A percentile compares a stretch with the other conserved stretches of the same genome.
phyloP scores from a whole-genome alignment of 2,113 vertebrate species.

The Puma concolor region DNA sequence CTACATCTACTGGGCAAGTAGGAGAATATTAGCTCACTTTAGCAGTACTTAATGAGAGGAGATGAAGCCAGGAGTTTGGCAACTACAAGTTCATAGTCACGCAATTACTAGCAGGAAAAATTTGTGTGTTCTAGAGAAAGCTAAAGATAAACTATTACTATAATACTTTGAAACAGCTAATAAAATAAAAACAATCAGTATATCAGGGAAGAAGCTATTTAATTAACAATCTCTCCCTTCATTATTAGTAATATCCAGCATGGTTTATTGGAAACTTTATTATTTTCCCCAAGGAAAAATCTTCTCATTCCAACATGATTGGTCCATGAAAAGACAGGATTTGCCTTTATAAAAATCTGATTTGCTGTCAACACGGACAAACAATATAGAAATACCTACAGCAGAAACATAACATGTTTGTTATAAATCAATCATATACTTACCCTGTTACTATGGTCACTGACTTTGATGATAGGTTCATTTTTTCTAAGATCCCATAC shows the following conservation, averaged over 20 bases:
- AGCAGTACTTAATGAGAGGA: background rate
- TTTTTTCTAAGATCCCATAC: constrained; percentile 99
- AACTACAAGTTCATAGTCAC: background rate
- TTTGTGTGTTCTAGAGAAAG: background rate
- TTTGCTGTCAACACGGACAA: constrained; percentile 20
- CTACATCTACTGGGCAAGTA: background rate
- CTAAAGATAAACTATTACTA: constrained; percentile 8
- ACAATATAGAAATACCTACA: background rate
- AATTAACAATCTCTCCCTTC: background rate
- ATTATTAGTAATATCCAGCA: constrained; percentile 9
- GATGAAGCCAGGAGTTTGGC: background rate
- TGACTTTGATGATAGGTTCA: constrained; percentile 99
- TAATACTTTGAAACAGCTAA: constrained; percentile 25
- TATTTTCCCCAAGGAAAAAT: background rate
- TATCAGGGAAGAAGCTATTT: background rate
- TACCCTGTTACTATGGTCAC: constrained; percentile 97
- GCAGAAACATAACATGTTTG: background rate
- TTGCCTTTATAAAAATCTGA: background rate
- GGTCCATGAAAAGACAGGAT: background rate
- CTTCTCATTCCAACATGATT: background rate
- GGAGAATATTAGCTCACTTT: background rate
- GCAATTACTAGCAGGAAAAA: constrained; percentile 14
- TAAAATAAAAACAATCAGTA: background rate
- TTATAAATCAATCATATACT: constrained; percentile 10
- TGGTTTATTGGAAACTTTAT: background rate